phyloP scores from a whole-genome alignment of 2,797 vertebrate species.

The Garrulus glandarius region DNA sequence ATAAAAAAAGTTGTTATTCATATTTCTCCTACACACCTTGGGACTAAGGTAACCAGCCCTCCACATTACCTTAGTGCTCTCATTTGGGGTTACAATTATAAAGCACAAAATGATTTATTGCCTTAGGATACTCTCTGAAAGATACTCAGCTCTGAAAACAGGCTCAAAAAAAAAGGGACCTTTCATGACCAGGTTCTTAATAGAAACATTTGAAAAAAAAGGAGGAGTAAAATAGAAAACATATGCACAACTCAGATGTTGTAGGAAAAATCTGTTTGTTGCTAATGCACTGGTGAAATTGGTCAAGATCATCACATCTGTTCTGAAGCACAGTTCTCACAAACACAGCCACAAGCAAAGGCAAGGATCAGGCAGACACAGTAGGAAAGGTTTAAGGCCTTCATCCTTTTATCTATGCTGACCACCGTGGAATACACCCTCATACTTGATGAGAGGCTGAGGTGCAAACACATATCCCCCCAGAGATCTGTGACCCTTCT shows the following conservation, averaged over 20 bases:
- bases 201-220: not conserved
- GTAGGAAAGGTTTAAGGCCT: not conserved
- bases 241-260: not conserved
- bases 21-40: not conserved
- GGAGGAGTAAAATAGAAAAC: not conserved
- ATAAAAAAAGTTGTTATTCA: not conserved
- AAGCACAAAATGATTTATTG: not conserved
- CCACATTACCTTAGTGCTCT: not conserved
- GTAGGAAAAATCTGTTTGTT: not conserved
- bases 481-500: not conserved
- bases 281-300: not conserved
- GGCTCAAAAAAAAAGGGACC: not conserved
- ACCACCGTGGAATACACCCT: fast-evolving
- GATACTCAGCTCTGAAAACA: not conserved
- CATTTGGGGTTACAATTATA: not conserved
- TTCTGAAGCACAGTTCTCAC: not conserved
- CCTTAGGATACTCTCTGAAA: not conserved
- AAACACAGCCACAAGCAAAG: not conserved
- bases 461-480: not conserved
- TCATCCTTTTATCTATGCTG: fast-evolving
- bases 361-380: not conserved
- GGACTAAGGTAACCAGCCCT: not conserved
- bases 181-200: not conserved
- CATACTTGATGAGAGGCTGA: not conserved
- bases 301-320: not conserved